phyloP scores from a whole-genome alignment of 2,888 invertebrate genomes.

The Meteorus colon region DNA sequence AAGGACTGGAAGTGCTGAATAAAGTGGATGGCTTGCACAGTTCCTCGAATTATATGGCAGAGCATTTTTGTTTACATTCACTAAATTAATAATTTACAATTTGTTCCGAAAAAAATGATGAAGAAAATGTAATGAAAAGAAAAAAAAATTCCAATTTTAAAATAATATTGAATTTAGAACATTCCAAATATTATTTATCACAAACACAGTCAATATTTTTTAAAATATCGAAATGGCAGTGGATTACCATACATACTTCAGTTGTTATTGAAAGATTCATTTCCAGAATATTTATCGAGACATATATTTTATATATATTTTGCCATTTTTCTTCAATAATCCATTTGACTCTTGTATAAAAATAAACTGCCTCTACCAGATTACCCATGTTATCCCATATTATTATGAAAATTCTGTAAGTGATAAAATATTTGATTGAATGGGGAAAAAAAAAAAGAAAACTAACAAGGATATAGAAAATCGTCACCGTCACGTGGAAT shows the following conservation, averaged over 20 bases:
- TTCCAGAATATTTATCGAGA: neutral
- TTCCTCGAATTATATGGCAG: neutral
- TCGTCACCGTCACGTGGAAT: neutral
- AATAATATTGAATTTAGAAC: neutral
- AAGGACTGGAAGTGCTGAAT: constrained; percentile 37
- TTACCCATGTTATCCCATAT: constrained; percentile 20
- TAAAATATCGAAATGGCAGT: neutral
- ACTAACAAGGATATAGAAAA: neutral
- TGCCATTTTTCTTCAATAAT: neutral
- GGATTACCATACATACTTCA: neutral
- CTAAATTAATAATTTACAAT: neutral
- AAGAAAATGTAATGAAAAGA: neutral
- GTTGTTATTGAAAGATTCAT: neutral
- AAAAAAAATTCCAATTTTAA: neutral
- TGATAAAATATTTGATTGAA: neutral
- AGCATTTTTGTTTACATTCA: neutral
- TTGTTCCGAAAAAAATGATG: neutral
- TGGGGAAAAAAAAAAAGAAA: neutral
- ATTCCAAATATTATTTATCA: constrained; percentile 11
- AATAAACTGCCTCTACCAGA: constrained; percentile 30
- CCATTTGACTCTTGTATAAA: neutral
- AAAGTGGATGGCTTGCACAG: neutral
- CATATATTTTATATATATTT: constrained; percentile 13
- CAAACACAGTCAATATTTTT: constrained; percentile 21
- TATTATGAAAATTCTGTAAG: constrained; percentile 9